Conservation (phyloP, 1,140 invertebrate species). For the Drosophila gunungcola region DNA sequence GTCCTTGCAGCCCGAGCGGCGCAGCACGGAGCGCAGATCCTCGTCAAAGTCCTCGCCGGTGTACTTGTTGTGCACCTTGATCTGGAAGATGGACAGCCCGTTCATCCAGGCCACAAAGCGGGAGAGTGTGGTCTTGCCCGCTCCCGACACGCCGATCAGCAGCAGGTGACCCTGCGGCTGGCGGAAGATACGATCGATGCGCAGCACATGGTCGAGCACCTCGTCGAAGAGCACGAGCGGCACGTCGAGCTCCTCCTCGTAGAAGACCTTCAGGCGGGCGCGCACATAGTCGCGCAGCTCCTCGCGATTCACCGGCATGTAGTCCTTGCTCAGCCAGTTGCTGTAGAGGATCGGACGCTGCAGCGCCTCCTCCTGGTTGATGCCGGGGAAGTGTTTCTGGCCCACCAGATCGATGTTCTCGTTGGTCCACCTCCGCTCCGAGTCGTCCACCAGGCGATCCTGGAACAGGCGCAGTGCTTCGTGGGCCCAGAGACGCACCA, state of each 20-base stretch:
- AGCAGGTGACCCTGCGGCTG: slow-evolving; percentile 99
- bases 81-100: slow-evolving; percentile 98
- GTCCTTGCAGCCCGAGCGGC: slow-evolving; percentile 98
- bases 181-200: slow-evolving; percentile 99
- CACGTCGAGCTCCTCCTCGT: slow-evolving; percentile 99
- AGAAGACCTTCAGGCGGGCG: slow-evolving; percentile 99
- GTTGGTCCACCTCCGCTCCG: slow-evolving; percentile 98
- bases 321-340: slow-evolving; percentile 99
- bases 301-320: slow-evolving; percentile 97
- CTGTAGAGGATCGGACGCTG: slow-evolving; percentile 95
- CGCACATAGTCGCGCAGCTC: slow-evolving; percentile 98
- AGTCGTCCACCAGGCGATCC: slow-evolving; percentile 96
- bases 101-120: slow-evolving; percentile 99
- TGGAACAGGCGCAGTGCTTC: slow-evolving; percentile 99
- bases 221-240: slow-evolving; percentile 99
- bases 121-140: slow-evolving; percentile 99
- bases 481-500: slow-evolving; percentile 99
- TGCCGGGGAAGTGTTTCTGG: slow-evolving; percentile 96
- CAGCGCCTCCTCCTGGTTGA: slow-evolving; percentile 94
- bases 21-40: slow-evolving; percentile 96
- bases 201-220: slow-evolving; percentile 98
- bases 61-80: slow-evolving; percentile 99
- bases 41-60: slow-evolving; percentile 99
- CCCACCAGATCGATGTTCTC: slow-evolving; percentile 98
- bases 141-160: slow-evolving; percentile 98